These are phyloP conservation scores for Pterocles gutturalis DNA, from an alignment of 2,113 vertebrate species.

Conservation along the genomic window DNA sequence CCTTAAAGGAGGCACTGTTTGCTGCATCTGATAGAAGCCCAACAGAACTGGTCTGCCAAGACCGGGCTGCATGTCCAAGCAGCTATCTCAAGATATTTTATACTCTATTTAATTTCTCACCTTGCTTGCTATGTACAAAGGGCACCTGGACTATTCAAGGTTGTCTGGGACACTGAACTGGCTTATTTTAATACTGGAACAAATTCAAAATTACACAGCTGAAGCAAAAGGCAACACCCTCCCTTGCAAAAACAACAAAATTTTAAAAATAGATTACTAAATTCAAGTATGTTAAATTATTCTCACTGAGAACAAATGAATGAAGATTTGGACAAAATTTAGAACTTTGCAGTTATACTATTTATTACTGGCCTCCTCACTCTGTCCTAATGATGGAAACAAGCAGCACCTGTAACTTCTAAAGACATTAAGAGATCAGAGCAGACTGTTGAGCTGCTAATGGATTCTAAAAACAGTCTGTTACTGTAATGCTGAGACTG, in stretches of 20 bases:
- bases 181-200: neutral
- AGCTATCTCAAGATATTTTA: neutral
- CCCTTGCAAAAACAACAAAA: neutral
- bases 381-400: neutral
- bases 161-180: neutral
- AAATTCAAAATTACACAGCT: neutral
- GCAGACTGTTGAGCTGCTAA: neutral
- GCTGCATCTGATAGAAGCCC: neutral
- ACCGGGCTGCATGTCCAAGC: neutral
- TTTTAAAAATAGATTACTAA: neutral
- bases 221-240: neutral
- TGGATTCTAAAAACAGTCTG: neutral
- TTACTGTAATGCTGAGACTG: neutral
- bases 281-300: neutral
- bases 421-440: neutral
- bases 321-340: neutral
- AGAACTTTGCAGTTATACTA: neutral
- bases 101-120: neutral
- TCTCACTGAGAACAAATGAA: neutral
- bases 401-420: neutral
- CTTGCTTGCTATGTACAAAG: neutral
- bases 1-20: neutral
- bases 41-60: neutral
- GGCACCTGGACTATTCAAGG: neutral
- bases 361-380: neutral